A percentile compares a stretch with the other conserved stretches of the same genome.
These are phyloP conservation scores for Crotalus tigris DNA, from an alignment of 2,113 vertebrate genomes.

Conservation along the genomic window DNA sequence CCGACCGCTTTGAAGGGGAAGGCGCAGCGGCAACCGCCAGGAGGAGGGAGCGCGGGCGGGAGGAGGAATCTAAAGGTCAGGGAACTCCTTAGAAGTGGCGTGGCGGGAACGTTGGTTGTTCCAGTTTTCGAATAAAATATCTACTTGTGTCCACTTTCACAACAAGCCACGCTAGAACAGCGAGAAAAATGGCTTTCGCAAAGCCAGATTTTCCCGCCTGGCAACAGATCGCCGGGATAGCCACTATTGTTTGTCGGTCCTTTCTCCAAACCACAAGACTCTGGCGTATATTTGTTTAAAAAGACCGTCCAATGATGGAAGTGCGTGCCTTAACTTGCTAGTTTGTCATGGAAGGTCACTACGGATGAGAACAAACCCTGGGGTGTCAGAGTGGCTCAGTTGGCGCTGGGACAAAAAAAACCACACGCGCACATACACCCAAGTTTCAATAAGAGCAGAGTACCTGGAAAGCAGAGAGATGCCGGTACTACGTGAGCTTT, in stretches of 20 bases:
- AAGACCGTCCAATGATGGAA: neutral
- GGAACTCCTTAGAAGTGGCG: neutral
- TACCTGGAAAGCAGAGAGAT: neutral
- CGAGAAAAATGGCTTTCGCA: neutral
- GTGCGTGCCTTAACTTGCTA: neutral
- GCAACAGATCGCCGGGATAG: neutral
- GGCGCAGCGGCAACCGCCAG: neutral
- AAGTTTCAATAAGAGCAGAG: neutral
- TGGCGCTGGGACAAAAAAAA: neutral
- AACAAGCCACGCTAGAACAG: neutral
- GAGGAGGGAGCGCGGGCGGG: constrained; percentile 17
- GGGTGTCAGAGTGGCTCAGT: neutral
- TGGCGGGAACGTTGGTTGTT: neutral
- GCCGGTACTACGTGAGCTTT: neutral
- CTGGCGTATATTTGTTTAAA: neutral
- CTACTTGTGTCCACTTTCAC: neutral
- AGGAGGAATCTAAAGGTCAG: neutral
- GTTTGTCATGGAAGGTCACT: neutral
- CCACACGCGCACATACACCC: neutral
- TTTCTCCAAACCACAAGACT: neutral
- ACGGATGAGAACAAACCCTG: neutral
- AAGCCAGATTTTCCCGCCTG: neutral
- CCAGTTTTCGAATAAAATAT: neutral
- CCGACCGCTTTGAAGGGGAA: neutral
- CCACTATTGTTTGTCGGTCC: neutral